Evolutionary conservation across 2,888 invertebrate species (phyloP), one percentile per base, ranked within the genome.

Genomic region (Pyralis farinalis): DNA sequence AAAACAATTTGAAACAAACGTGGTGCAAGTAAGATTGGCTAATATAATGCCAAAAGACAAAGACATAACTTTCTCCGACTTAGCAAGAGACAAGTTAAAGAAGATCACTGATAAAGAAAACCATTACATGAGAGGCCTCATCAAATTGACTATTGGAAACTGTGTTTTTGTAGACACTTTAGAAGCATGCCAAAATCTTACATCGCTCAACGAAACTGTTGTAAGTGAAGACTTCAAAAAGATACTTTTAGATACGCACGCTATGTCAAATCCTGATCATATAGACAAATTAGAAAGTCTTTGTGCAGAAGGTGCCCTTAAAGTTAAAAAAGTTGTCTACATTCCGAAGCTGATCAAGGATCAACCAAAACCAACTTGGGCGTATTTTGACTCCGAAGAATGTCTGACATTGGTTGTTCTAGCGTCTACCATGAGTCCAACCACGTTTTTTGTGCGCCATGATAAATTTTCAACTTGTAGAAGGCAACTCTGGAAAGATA

Each of bases 101-200:
- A 59, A 53, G 45, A 60, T 77, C 1, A 70, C 73, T 0, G 73
- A 74, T 1, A 55, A 52, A 8, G 71, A 79, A n/a, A 69, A 76
- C 12, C 20, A 81, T n/a, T 77, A 74, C 37, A 53, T 90, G 47
- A 76, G 74, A 47, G 90, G 83, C 2, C 71, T 90, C 63, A 85
- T 93, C 27, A 66, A 74, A 5, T 63, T 93, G 47, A 91, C 92
- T 35, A 59, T 94, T 20, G 91, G 91, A 0, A 89, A 92, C 45
- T 90, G 90, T 0, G 62, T 95, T 27, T 93, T 94, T 88, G 77
- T 95, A 1, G 90, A 93, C 38, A 91, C 92, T 1, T 64, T 94
- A 28, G 90, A 91, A 58, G 82, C 90, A 20, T 89, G 91, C 44
- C 89, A 91, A 47, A 82, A 90, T 42, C 69, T 93, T 12, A 65